Evolutionary conservation across 2,113 vertebrate genomes (phyloP).

Genomic region (Salminus brasiliensis): DNA sequence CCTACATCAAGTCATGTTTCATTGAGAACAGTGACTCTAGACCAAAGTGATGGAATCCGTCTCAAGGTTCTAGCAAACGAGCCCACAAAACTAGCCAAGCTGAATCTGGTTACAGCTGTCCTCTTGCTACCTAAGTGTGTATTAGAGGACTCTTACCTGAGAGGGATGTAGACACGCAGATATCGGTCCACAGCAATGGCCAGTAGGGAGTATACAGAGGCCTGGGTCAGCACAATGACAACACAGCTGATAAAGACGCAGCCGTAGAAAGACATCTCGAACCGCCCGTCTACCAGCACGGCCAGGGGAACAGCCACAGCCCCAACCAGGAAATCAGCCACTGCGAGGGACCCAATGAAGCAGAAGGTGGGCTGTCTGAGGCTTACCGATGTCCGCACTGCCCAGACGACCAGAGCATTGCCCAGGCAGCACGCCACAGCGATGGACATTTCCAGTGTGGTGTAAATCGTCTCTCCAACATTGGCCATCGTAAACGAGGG

Average conservation of each 20-base stretch:
- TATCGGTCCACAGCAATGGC: constrained; percentile 88
- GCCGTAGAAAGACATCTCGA: constrained; percentile 62
- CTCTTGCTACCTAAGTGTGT: too few species aligned
- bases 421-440: constrained; percentile 78
- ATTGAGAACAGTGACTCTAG: too few species aligned
- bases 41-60: too few species aligned
- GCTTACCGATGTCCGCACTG: constrained; percentile 69
- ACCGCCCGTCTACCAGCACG: constrained; percentile 71
- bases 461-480: constrained; percentile 4
- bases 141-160: constrained; percentile 77
- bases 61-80: too few species aligned
- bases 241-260: constrained; percentile 86
- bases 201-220: constrained; percentile 83
- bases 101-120: too few species aligned
- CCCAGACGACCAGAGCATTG: constrained; percentile 83
- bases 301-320: constrained; percentile 81
- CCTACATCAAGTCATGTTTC: too few species aligned
- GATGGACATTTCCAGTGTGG: constrained; percentile 71
- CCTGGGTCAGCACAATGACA: constrained; percentile 70
- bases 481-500: constrained; percentile 9
- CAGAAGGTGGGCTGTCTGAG: constrained; percentile 75
- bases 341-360: constrained; percentile 83
- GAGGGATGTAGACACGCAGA: constrained; percentile 79
- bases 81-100: too few species aligned
- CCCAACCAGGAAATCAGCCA: constrained; percentile 84